Percentiles rank a stretch among this genome's conserved stretches.
phyloP scores from a whole-genome alignment of 2,888 invertebrate species.

The Listrodromus nycthemerus region DNA sequence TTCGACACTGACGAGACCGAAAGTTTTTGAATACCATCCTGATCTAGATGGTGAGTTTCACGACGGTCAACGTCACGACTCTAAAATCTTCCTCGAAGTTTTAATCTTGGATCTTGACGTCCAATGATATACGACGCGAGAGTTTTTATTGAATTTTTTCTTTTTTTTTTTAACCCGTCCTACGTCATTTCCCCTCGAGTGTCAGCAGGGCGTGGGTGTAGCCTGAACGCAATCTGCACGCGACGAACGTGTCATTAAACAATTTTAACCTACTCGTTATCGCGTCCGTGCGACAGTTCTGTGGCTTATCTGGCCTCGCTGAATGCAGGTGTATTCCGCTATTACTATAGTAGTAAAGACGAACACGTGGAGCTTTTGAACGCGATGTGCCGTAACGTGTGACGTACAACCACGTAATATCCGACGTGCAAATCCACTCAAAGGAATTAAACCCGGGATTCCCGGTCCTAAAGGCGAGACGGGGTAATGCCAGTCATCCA shows the following conservation, averaged over 20 bases:
- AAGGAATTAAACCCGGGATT: not conserved
- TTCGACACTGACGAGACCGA: constrained; percentile 2
- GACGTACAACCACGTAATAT: constrained; percentile 47
- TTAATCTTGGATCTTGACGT: not conserved
- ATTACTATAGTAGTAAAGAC: constrained; percentile 12
- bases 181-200: constrained; percentile 3
- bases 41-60: not conserved
- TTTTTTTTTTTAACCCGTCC: not conserved
- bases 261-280: constrained; percentile 11
- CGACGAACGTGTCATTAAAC: constrained; percentile 20
- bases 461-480: not conserved
- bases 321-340: constrained; percentile 5
- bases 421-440: constrained; percentile 28
- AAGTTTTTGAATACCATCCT: not conserved
- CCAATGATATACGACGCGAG: not conserved
- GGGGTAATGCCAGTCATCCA: not conserved
- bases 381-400: constrained; percentile 48
- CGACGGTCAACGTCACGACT: constrained; percentile 6
- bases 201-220: not conserved
- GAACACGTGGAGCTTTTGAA: constrained; percentile 38
- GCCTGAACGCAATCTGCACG: constrained; percentile 8
- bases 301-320: constrained; percentile 30
- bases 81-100: not conserved
- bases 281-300: constrained; percentile 19
- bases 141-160: not conserved